These are phyloP conservation scores for Heliconius hermathena DNA, from an alignment of 1,140 invertebrate genomes.

Conservation along the genomic window DNA sequence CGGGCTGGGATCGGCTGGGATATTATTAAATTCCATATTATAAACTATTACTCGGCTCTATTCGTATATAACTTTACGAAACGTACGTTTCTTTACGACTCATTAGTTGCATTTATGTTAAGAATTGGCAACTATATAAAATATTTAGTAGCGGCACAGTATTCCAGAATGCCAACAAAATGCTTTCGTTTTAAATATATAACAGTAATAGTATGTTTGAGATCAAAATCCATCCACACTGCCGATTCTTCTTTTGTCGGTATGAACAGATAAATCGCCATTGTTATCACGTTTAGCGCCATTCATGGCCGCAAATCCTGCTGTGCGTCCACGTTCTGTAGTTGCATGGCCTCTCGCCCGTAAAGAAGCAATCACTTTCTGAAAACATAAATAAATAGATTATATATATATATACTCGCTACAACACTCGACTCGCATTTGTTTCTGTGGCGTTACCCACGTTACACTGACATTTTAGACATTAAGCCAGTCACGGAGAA, in stretches of 20 bases:
- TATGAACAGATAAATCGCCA: constrained; percentile 64
- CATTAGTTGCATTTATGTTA: too few relatives aligned
- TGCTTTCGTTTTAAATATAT: background rate
- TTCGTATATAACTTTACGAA: background rate
- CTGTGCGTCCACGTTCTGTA: constrained; percentile 64
- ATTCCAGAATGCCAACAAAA: background rate
- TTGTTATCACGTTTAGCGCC: constrained; percentile 65
- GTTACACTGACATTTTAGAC: too few relatives aligned
- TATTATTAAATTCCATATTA: background rate
- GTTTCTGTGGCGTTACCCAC: too few relatives aligned
- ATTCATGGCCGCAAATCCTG: constrained; percentile 80
- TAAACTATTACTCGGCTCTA: background rate
- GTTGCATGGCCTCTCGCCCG: constrained; percentile 71
- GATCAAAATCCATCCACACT: constrained; percentile 76
- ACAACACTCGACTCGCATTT: too few relatives aligned
- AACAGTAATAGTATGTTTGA: background rate
- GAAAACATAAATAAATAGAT: constrained; percentile 28
- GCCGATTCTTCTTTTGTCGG: constrained; percentile 70
- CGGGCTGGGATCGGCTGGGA: background rate
- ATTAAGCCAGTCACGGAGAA: too few relatives aligned
- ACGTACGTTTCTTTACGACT: too few relatives aligned
- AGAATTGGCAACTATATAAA: too few relatives aligned
- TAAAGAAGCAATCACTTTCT: constrained; percentile 58
- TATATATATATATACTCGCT: background rate
- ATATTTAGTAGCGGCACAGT: background rate